Evolutionary conservation across 2,797 vertebrate genomes (phyloP).

Genomic region (Trichosurus vulpecula): DNA sequence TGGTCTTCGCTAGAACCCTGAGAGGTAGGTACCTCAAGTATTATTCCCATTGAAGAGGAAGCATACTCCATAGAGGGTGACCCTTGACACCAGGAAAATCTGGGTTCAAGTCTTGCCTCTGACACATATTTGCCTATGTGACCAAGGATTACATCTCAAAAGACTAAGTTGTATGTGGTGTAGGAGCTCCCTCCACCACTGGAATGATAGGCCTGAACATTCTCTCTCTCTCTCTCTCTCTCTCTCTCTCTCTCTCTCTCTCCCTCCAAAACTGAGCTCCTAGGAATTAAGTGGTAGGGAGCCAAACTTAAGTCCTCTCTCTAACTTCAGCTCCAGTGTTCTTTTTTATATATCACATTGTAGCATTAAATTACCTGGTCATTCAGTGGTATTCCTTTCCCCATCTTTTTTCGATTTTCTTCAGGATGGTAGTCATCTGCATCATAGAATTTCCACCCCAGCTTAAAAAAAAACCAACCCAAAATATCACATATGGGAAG

Average conservation of each 20-base stretch:
- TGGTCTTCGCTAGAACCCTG: background rate
- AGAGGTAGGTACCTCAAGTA: background rate
- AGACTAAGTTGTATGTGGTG: background rate
- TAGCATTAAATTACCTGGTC: constrained; percentile 87
- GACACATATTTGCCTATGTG: background rate
- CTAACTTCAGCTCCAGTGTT: background rate
- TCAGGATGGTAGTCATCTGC: constrained; percentile 91
- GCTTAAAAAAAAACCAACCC: constrained; percentile 80
- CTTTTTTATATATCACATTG: background rate
- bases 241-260: no score
- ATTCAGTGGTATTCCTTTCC: constrained; percentile 88
- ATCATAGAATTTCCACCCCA: constrained; percentile 92
- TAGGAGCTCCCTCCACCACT: background rate
- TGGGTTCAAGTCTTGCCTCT: background rate
- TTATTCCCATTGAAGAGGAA: background rate
- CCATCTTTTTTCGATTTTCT: constrained; percentile 92
- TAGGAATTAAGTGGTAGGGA: background rate
- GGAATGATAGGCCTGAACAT: background rate
- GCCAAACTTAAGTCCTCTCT: background rate
- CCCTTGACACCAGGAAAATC: background rate
- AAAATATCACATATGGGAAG: background rate
- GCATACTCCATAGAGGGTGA: background rate
- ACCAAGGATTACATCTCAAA: background rate
- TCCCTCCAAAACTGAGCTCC: background rate
- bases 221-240: no score